Evolutionary conservation across 1,140 invertebrate genomes (phyloP).

Genomic region (Trinorchestia longiramus): DNA sequence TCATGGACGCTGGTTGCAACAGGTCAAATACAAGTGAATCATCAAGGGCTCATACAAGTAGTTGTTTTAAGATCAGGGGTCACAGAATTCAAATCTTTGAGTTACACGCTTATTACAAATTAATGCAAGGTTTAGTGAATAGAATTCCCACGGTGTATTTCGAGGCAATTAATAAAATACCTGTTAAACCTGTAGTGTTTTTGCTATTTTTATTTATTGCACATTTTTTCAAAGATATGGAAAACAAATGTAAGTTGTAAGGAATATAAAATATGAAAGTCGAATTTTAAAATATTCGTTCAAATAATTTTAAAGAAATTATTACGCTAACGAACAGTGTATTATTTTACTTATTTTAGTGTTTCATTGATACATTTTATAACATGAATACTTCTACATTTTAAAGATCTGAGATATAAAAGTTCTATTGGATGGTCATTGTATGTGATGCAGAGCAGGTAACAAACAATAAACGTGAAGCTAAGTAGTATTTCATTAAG

Average conservation of each 20-base stretch:
- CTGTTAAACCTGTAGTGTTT: background rate
- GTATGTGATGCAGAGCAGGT: background rate
- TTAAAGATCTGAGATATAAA: too few species aligned
- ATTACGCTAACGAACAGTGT: too few species aligned
- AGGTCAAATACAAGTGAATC: too few species aligned
- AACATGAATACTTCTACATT: too few species aligned
- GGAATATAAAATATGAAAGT: background rate
- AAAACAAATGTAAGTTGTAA: background rate
- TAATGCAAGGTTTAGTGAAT: too few species aligned
- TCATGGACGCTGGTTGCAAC: too few species aligned
- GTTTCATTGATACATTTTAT: too few species aligned
- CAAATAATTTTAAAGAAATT: too few species aligned
- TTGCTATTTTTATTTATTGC: background rate
- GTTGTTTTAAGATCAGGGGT: too few species aligned
- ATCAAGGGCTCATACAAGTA: too few species aligned
- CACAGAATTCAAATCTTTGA: background rate
- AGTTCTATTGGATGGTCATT: too few species aligned
- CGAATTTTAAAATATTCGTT: background rate
- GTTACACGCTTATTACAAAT: background rate
- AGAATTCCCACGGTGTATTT: background rate
- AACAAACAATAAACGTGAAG: background rate
- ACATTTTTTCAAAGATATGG: background rate
- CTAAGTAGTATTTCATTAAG: background rate
- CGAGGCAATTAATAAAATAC: background rate
- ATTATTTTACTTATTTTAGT: too few species aligned